Percentiles rank a stretch among this genome's conserved stretches.
These are phyloP conservation scores for Synchiropus splendidus DNA, from an alignment of 2,113 vertebrate genomes.

Conservation along the genomic window DNA sequence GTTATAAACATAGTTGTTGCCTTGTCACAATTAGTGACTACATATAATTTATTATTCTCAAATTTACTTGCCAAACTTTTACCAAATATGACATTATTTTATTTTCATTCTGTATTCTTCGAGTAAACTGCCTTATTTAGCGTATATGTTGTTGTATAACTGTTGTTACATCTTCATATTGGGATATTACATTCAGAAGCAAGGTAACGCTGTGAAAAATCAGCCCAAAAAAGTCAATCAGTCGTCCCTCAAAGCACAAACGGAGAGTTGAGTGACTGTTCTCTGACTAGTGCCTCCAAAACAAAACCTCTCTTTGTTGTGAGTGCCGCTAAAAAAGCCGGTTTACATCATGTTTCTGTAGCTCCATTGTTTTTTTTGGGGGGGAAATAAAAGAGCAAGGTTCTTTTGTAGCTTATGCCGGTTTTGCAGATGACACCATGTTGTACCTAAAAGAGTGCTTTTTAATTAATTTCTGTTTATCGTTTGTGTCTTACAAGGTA, in stretches of 20 bases:
- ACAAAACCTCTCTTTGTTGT: slow-evolving; percentile 5
- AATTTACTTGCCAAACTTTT: slow-evolving; percentile 54
- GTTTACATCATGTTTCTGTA: background rate
- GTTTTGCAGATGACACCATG: background rate
- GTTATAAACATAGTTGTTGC: slow-evolving; percentile 49
- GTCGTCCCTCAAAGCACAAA: slow-evolving; percentile 52
- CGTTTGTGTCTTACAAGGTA: too few species aligned
- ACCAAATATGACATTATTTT: slow-evolving; percentile 61
- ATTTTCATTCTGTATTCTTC: slow-evolving; percentile 49
- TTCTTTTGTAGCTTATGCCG: too few species aligned
- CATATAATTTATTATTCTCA: slow-evolving; percentile 56
- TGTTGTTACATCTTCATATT: slow-evolving; percentile 54
- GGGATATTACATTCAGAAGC: slow-evolving; percentile 9
- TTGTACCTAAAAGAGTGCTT: too few species aligned
- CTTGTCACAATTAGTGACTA: slow-evolving; percentile 65
- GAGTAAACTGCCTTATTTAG: slow-evolving; percentile 60
- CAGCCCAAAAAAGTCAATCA: slow-evolving; percentile 15
- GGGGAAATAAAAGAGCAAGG: too few species aligned
- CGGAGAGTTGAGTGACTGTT: slow-evolving; percentile 24
- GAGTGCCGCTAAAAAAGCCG: slow-evolving; percentile 1
- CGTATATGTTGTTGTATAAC: slow-evolving; percentile 29
- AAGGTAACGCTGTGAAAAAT: slow-evolving; percentile 19
- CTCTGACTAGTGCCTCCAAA: slow-evolving; percentile 40
- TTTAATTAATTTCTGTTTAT: too few species aligned
- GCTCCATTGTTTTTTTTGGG: too few species aligned